Evolutionary conservation across 2,797 vertebrate genomes (phyloP), one percentile per base, ranked within the genome.

Genomic region (Myotis planiceps): DNA sequence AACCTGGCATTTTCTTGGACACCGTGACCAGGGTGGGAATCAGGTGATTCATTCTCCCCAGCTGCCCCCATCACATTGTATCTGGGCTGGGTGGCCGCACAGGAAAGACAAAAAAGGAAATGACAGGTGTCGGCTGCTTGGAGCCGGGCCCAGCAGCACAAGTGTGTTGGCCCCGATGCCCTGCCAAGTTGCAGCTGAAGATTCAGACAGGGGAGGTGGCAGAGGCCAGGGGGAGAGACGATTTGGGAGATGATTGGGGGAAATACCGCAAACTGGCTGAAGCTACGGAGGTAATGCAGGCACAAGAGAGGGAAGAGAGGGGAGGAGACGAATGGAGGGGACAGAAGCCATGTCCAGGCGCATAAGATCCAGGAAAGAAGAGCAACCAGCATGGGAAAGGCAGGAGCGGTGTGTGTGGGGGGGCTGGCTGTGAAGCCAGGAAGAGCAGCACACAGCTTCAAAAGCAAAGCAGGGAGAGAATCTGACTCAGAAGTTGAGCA

Each of bases 1-100:
- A 92, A 79, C 13, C 93, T 94, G 88, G 69, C 74, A 39, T 78
- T 72, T 34, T 90, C 74, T 83, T 81, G 49, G 74, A 68, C n/a
- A 49, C 25, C 0, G 10, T 14, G 72, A 80, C 71, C 42, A 72
- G 79, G 51, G 42, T 25, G 47, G 65, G 79, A 94, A 75, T 72
- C 83, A 90, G 88, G 66, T 87, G 66, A 58, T 15, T 58, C 51
- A 2, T 19, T 89, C 51, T 86, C 5, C 3, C 58, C 47, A 45
- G 80, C 65, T 63, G 92, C 51, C 53, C 34, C 78, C 39, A 66
- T 55, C 32, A 32, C 74, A 65, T 25, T 47, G 71, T 60, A 75
- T 39, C 65, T 32, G 32, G 21, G 39, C 55, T 75, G 76, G 0
- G 0, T 6, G 79, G 51, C 69, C 88, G 32, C 63, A 53, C 37